Evolutionary conservation across 1,140 invertebrate species (phyloP).

Genomic region (Cylas formicarius): DNA sequence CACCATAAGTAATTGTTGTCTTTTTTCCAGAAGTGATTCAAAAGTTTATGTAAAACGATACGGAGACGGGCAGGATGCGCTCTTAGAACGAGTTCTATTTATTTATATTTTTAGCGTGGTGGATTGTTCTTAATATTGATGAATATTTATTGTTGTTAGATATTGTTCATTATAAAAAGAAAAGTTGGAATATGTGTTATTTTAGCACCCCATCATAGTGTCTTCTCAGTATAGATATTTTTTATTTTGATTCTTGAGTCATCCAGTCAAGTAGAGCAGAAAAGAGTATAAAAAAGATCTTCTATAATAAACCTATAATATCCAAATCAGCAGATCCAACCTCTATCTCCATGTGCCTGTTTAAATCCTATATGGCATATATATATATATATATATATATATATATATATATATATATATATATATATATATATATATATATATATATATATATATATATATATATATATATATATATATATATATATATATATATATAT

Average conservation of each 20-base stretch:
- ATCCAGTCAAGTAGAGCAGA: too few relatives aligned
- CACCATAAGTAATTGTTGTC: neutral
- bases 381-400: constrained; percentile 7
- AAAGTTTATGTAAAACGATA: constrained; percentile 3
- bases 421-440: constrained; percentile 5
- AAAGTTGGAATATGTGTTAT: too few relatives aligned
- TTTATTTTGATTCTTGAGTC: too few relatives aligned
- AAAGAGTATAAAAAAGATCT: too few relatives aligned
- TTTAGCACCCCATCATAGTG: too few relatives aligned
- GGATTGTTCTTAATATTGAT: neutral
- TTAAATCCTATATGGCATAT: too few relatives aligned
- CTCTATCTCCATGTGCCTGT: too few relatives aligned
- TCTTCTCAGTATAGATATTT: neutral
- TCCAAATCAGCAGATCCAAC: too few relatives aligned
- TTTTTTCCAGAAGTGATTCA: constrained; percentile 3
- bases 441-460: constrained; percentile 7
- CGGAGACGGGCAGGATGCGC: neutral
- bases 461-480: constrained; percentile 7
- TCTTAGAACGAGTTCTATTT: neutral
- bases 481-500: constrained; percentile 7
- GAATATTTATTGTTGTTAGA: too few relatives aligned
- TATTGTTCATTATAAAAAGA: too few relatives aligned
- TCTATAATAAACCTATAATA: too few relatives aligned
- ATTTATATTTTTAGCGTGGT: neutral
- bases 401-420: too few relatives aligned